Percentiles rank a stretch among this genome's conserved stretches.
These are phyloP conservation scores for Crotalus tigris DNA, from an alignment of 2,113 vertebrate genomes.

Conservation along the genomic window DNA sequence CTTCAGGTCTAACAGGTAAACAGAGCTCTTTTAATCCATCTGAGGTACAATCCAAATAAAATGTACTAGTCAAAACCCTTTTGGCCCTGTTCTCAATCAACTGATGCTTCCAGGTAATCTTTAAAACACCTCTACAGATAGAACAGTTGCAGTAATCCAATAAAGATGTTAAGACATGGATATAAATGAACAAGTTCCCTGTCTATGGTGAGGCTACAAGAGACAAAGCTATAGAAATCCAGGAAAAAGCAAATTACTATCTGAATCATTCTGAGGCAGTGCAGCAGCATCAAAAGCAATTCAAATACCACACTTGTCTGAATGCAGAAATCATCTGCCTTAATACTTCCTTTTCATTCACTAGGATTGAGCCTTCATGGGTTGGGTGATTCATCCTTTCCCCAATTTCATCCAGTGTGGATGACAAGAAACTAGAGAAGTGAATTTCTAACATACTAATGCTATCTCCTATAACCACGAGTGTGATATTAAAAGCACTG, in stretches of 20 bases:
- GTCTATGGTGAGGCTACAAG: neutral
- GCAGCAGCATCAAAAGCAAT: neutral
- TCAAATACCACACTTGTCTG: neutral
- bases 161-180: neutral
- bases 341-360: neutral
- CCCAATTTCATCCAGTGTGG: neutral
- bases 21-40: neutral
- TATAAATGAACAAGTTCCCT: neutral
- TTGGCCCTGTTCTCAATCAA: neutral
- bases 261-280: neutral
- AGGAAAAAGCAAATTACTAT: neutral
- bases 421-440: neutral
- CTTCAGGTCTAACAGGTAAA: neutral
- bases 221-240: neutral
- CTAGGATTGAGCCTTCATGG: neutral
- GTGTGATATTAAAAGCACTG: neutral
- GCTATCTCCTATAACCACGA: neutral
- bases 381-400: neutral
- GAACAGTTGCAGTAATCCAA: neutral
- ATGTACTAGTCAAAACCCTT: neutral
- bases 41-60: neutral
- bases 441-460: neutral
- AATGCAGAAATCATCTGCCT: neutral
- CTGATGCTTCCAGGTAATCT: neutral
- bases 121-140: neutral